Percentiles rank a stretch among this genome's conserved stretches.
Conservation (phyloP, 2,888 invertebrate species). For the Aphodius sticticus region DNA sequence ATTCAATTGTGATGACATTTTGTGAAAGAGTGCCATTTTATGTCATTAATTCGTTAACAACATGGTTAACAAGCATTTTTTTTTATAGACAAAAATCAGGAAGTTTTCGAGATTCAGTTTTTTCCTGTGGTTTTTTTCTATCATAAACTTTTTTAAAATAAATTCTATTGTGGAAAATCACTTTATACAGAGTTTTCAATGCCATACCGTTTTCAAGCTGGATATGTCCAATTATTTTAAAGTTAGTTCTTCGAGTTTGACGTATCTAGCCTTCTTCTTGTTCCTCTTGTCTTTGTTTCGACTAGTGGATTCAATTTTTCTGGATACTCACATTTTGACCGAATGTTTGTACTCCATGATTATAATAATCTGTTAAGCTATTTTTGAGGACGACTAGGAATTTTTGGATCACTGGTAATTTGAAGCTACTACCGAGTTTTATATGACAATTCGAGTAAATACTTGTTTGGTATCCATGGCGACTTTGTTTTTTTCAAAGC, state of each 20-base stretch:
- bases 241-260: constrained; percentile 51
- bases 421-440: not conserved
- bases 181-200: constrained; percentile 49
- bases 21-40: no score
- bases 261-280: constrained; percentile 44
- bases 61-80: no score
- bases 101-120: no score
- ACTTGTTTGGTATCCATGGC: not conserved
- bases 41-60: no score
- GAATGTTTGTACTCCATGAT: not conserved
- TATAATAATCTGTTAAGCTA: not conserved
- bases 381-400: constrained; percentile 9
- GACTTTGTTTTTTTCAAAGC: not conserved
- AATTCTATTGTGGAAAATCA: constrained; percentile 50
- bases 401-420: constrained; percentile 9
- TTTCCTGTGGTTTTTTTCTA: no score
- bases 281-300: constrained; percentile 51
- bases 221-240: constrained; percentile 51
- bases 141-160: constrained; percentile 52
- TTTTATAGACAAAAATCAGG: no score
- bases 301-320: constrained; percentile 54
- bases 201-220: constrained; percentile 54
- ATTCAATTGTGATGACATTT: no score
- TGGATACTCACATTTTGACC: constrained; percentile 21
- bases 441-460: not conserved